A percentile compares a stretch with the other conserved stretches of the same genome.
Conservation (phyloP, 2,888 invertebrate genomes). For the Phaonia tiefii region DNA sequence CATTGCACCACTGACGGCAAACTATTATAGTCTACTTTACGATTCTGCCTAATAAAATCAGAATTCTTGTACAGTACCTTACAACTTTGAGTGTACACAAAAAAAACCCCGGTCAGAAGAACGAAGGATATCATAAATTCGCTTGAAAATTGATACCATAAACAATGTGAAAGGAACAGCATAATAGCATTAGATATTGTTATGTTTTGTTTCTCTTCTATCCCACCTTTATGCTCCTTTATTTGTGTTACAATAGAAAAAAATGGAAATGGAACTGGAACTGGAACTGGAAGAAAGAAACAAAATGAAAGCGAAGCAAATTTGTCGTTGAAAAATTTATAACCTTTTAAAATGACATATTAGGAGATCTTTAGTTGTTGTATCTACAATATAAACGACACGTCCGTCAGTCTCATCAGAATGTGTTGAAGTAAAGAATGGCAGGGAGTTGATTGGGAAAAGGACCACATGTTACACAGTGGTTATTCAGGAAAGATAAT, state of each 20-base stretch:
- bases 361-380: not conserved
- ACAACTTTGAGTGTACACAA: too few relatives aligned
- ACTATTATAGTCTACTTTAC: too few relatives aligned
- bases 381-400: too few relatives aligned
- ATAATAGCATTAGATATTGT: conserved; percentile 7
- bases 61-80: too few relatives aligned
- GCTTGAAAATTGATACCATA: conserved; percentile 29
- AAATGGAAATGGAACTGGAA: too few relatives aligned
- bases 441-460: too few relatives aligned
- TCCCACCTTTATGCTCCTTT: not conserved
- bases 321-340: conserved; percentile 30
- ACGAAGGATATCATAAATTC: conserved; percentile 5
- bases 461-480: too few relatives aligned
- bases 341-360: conserved; percentile 29
- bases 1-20: too few relatives aligned
- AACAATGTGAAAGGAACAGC: conserved; percentile 15
- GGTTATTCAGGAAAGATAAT: too few relatives aligned
- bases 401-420: too few relatives aligned
- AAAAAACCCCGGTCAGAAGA: not conserved
- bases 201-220: not conserved
- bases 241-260: not conserved
- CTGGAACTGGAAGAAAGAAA: conserved; percentile 9
- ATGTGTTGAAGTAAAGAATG: too few relatives aligned
- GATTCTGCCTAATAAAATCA: too few relatives aligned
- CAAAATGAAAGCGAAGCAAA: conserved; percentile 13